These are phyloP conservation scores for Drosophila rufa DNA, from an alignment of 1,140 invertebrate genomes.

Conservation along the genomic window DNA sequence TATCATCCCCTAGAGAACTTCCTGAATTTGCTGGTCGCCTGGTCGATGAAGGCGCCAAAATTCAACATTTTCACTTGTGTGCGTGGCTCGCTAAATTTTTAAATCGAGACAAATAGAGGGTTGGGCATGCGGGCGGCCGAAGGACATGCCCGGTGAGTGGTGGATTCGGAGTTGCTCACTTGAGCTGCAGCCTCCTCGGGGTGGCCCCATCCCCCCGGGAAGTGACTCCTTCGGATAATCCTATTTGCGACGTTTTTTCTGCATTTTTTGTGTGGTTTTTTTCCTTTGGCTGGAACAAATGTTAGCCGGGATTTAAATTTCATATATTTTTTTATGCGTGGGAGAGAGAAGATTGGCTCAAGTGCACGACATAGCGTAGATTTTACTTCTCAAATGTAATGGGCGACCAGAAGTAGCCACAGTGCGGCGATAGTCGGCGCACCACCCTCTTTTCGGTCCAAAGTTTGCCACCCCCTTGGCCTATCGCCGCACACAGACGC, in stretches of 20 bases:
- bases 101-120: background rate
- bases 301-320: slow-evolving; percentile 65
- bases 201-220: slow-evolving; percentile 11
- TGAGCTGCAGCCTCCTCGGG: slow-evolving; percentile 12
- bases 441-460: background rate
- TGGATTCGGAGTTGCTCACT: slow-evolving; percentile 67
- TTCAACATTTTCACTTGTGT: slow-evolving; percentile 81
- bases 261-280: slow-evolving; percentile 6
- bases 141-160: slow-evolving; percentile 37
- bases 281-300: slow-evolving; percentile 42
- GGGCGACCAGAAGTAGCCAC: slow-evolving; percentile 56
- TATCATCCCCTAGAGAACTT: background rate
- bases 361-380: slow-evolving; percentile 78
- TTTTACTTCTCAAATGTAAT: slow-evolving; percentile 84
- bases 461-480: background rate
- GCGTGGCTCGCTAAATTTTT: slow-evolving; percentile 55
- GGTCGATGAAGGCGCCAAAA: slow-evolving; percentile 81
- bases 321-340: slow-evolving; percentile 39
- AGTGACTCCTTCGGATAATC: slow-evolving; percentile 70
- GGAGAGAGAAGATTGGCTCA: slow-evolving; percentile 75
- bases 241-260: slow-evolving; percentile 44
- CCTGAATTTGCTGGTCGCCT: slow-evolving; percentile 62
- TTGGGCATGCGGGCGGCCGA: background rate
- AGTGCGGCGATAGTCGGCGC: background rate
- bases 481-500: slow-evolving; percentile 35